Percentiles rank a stretch among this genome's conserved stretches.
Evolutionary conservation across 2,113 vertebrate genomes (phyloP).

Genomic region (Columba janthina): DNA sequence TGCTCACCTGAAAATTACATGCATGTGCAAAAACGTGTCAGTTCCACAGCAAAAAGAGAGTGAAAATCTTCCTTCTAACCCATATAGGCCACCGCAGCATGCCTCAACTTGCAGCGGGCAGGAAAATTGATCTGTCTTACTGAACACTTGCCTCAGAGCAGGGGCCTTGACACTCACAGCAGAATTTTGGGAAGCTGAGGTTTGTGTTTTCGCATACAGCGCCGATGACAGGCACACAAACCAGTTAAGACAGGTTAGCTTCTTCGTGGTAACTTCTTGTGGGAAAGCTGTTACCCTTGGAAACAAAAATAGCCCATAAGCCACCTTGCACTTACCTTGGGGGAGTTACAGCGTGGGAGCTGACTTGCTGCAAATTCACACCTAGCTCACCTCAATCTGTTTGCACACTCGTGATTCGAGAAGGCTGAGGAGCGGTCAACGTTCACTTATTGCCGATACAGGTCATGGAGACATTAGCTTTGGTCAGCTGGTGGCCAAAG

Average conservation of each 20-base stretch:
- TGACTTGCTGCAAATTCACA: background rate
- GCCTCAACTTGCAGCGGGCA: background rate
- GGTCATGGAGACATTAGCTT: conserved; percentile 29
- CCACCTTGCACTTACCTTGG: background rate
- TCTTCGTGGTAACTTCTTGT: background rate
- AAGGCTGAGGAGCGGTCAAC: background rate
- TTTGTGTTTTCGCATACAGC: rapidly evolving
- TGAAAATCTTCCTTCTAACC: background rate
- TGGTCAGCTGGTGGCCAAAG: background rate
- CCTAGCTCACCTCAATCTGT: background rate
- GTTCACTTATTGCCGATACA: rapidly evolving
- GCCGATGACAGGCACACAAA: rapidly evolving
- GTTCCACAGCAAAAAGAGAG: background rate
- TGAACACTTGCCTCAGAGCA: background rate
- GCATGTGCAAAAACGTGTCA: background rate
- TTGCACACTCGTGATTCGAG: rapidly evolving
- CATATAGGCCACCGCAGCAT: background rate
- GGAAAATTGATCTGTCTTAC: background rate
- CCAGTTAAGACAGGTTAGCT: background rate
- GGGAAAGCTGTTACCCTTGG: background rate
- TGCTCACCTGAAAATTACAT: background rate
- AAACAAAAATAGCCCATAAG: background rate
- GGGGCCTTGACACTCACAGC: background rate
- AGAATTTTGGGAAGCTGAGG: background rate
- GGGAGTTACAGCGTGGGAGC: background rate